Conservation (phyloP, 37 sponge, comb jelly and placozoan genomes). For the Ephydatia muelleri region DNA sequence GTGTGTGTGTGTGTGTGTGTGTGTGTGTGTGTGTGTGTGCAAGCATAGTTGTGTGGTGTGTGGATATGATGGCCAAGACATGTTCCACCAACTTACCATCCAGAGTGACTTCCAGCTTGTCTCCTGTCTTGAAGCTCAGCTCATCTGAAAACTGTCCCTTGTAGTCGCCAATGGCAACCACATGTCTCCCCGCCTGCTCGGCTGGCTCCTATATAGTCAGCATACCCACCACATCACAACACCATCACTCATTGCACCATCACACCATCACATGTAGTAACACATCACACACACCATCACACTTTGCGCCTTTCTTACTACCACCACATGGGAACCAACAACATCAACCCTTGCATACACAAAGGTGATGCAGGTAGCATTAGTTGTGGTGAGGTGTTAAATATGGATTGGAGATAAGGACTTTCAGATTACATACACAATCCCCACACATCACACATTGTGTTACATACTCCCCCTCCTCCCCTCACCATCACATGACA, state of each 20-base stretch:
- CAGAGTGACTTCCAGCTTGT: constrained; percentile 51
- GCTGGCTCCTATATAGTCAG: background rate
- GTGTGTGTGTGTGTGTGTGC: no score
- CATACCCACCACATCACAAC: background rate
- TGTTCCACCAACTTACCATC: constrained; percentile 58
- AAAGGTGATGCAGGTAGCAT: no score
- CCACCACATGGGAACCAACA: no score
- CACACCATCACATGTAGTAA: background rate
- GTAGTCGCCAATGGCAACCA: constrained; percentile 70
- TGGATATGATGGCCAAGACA: background rate
- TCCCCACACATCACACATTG: constrained; percentile 14
- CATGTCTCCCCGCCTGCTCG: constrained; percentile 20
- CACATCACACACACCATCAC: background rate
- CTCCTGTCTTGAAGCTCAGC: constrained; percentile 74
- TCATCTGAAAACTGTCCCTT: constrained; percentile 65
- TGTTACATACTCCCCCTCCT: no score
- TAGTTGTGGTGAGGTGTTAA: no score
- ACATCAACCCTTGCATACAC: no score
- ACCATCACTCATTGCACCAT: background rate
- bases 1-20: background rate
- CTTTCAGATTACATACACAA: no score
- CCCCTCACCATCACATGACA: background rate
- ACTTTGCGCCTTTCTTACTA: no score
- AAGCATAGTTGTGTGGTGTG: no score
- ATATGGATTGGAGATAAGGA: no score